These are phyloP conservation scores for Dynastes hyllus DNA, from an alignment of 2,888 invertebrate genomes.

Conservation along the genomic window DNA sequence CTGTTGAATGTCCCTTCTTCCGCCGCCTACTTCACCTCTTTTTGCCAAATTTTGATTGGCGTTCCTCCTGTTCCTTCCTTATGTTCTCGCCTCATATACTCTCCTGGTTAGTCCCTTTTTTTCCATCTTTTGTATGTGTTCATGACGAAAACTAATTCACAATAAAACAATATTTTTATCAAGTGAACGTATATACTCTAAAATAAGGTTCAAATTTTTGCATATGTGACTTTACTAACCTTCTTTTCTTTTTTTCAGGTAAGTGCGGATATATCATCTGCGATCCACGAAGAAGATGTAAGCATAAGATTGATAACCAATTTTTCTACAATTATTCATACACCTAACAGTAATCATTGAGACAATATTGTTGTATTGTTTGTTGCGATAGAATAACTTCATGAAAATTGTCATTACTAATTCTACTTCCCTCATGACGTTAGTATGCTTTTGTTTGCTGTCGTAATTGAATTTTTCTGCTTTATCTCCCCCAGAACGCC, in stretches of 20 bases:
- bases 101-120: too few relatives aligned
- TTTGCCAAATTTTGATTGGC: too few relatives aligned
- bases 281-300: neutral
- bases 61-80: too few relatives aligned
- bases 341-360: neutral
- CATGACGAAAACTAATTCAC: too few relatives aligned
- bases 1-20: too few relatives aligned
- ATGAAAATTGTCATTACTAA: neutral
- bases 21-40: too few relatives aligned
- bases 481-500: too few relatives aligned
- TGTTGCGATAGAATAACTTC: neutral
- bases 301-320: slow-evolving; percentile 31
- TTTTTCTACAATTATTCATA: neutral
- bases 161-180: neutral
- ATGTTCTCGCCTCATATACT: too few relatives aligned
- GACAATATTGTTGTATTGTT: neutral
- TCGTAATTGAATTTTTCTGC: too few relatives aligned
- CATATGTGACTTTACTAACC: neutral
- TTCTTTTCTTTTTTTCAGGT: slow-evolving; percentile 35
- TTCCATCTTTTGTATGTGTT: too few relatives aligned
- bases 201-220: neutral
- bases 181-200: neutral
- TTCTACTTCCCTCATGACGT: too few relatives aligned
- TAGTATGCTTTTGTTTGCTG: too few relatives aligned
- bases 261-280: slow-evolving; percentile 3